phyloP scores from a whole-genome alignment of 2,888 invertebrate genomes.

The Parnassius smintheus region DNA sequence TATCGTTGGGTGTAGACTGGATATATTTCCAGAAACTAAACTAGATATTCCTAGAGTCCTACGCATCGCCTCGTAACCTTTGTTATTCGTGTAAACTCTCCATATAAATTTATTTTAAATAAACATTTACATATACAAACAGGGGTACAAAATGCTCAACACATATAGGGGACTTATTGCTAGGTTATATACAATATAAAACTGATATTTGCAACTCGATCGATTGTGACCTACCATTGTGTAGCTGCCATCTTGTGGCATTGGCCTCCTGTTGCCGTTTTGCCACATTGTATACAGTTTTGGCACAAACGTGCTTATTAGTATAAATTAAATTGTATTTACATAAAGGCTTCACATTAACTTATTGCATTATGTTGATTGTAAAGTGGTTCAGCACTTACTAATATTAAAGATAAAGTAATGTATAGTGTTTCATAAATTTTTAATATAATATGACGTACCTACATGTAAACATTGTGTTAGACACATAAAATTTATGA shows the following conservation, averaged over 20 bases:
- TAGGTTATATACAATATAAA: conserved; percentile 68
- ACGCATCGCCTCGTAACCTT: conserved; percentile 60
- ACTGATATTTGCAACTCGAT: conserved; percentile 48
- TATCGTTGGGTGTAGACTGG: conserved; percentile 80
- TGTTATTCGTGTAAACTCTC: conserved; percentile 52
- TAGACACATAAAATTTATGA: conserved; percentile 56
- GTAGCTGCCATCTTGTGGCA: conserved; percentile 38
- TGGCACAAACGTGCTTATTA: conserved; percentile 70
- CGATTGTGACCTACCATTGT: conserved; percentile 16
- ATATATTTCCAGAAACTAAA: conserved; percentile 68
- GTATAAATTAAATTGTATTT: conserved; percentile 50
- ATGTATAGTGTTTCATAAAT: conserved; percentile 26
- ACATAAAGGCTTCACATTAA: conserved; percentile 64
- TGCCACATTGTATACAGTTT: conserved; percentile 51
- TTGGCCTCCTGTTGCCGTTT: conserved; percentile 28
- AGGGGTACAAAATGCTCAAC: conserved; percentile 72
- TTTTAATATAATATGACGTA: conserved; percentile 33
- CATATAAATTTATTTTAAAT: conserved; percentile 63
- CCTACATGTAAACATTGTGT: conserved; percentile 46
- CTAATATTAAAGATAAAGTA: conserved; percentile 28
- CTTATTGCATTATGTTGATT: conserved; percentile 64
- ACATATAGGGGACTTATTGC: conserved; percentile 60
- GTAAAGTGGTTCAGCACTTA: conserved; percentile 28
- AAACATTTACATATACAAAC: conserved; percentile 78
- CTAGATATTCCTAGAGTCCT: conserved; percentile 53